Conservation (phyloP, 1,140 invertebrate genomes). For the Pseudomyrmex dendroicus region DNA sequence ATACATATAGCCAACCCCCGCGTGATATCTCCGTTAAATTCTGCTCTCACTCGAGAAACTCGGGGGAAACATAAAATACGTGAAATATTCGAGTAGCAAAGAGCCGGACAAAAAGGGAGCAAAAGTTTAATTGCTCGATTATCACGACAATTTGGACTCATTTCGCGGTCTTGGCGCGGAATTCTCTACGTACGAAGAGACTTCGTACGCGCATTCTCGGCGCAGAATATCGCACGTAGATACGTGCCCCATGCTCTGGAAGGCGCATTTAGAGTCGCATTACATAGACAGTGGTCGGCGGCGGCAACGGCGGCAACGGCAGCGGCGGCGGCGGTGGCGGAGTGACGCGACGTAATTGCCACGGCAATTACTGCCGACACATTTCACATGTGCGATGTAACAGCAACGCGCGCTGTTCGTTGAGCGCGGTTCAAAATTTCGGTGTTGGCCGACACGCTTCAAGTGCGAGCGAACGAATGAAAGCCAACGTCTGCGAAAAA, state of each 20-base stretch:
- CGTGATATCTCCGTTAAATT: not conserved
- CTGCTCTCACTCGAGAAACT: not conserved
- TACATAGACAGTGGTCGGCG: conserved; percentile 64
- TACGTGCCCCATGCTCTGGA: conserved; percentile 42
- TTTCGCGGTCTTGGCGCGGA: conserved; percentile 37
- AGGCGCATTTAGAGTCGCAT: conserved; percentile 68
- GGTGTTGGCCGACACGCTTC: conserved; percentile 27
- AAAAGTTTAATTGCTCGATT: conserved; percentile 49
- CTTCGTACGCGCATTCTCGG: not conserved
- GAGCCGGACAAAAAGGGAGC: not conserved
- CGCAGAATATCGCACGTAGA: conserved; percentile 35
- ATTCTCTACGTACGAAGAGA: not conserved
- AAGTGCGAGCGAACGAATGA: conserved; percentile 49
- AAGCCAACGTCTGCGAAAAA: conserved; percentile 42
- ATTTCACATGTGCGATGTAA: conserved; percentile 65
- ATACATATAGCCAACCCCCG: too few species aligned
- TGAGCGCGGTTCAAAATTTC: conserved; percentile 59
- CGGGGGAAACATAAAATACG: not conserved
- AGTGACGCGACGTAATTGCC: conserved; percentile 73
- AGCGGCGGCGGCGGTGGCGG: not conserved
- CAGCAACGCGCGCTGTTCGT: conserved; percentile 52
- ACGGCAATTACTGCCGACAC: conserved; percentile 73
- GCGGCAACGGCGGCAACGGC: too few species aligned
- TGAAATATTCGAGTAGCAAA: conserved; percentile 24
- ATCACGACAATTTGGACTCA: conserved; percentile 50